Evolutionary conservation across 1,140 invertebrate genomes (phyloP), one percentile per base, ranked within the genome.

Genomic region (Copidosoma floridanum): DNA sequence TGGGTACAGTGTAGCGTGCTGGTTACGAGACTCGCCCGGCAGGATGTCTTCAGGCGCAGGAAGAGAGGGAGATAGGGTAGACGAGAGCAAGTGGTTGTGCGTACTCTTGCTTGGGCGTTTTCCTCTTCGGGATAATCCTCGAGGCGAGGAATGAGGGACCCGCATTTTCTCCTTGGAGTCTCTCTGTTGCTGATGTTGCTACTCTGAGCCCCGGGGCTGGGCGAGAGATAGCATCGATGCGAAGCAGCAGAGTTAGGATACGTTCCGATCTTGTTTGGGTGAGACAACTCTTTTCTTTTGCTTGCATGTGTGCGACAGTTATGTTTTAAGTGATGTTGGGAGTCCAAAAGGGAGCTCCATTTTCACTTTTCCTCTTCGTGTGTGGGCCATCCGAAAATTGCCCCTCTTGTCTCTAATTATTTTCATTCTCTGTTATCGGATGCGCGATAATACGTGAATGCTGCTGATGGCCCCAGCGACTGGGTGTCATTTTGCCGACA

Each of bases 31-130:
- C 29, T 32, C 12, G 29, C 29, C 12, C 29, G 29, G 6, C 12
- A 32, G 29, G 6, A 12, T 32, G 29, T 12, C 6, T 12, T 32
- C 29, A 32, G 29, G 6, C 6, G 29, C 29, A 32, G 29, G 6
- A 32, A 12, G 6, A 32, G 29, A 6, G 6, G 12, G 6, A 6
- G 29, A 32, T 32, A 12, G 12, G 29, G 29, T 59, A 77, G 75
- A 73, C 74, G 76, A 73, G 75, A 78, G 73, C 75, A 75, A 76
- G 37, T 16, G 62, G 40, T n/a, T n/a, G n/a, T n/a, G n/a, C n/a
- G n/a, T n/a, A n/a, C n/a, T n/a, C n/a, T n/a, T n/a, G n/a, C n/a
- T n/a, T n/a, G n/a, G 52, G 51, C 14, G n/a, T 47, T 47, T 32
- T 44, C 54, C 20, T 52, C 24, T 50, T 47, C 32, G 58, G 18